Conservation (phyloP, 2,797 vertebrate genomes). For the Bufotes viridis region DNA sequence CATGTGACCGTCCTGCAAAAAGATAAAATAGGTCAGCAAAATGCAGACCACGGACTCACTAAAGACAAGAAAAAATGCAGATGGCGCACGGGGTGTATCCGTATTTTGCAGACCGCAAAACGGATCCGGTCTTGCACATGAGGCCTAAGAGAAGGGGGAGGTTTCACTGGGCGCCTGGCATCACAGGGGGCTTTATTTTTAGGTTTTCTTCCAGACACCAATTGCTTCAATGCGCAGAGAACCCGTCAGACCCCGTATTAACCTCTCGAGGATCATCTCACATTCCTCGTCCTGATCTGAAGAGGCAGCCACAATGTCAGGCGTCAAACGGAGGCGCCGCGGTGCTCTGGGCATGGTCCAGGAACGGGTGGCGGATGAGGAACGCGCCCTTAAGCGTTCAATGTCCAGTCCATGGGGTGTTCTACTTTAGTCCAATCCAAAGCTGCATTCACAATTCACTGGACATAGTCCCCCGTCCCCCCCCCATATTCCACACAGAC, state of each 20-base stretch:
- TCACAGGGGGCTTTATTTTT: background rate
- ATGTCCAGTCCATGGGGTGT: too few species aligned
- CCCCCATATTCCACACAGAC: too few species aligned
- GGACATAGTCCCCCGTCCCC: too few species aligned
- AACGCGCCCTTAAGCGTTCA: background rate
- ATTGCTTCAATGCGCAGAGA: background rate
- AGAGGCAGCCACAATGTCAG: background rate
- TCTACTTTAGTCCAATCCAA: too few species aligned
- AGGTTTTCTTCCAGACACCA: background rate
- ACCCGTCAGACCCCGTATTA: constrained; percentile 14
- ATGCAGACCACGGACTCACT: too few species aligned
- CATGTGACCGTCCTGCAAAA: too few species aligned
- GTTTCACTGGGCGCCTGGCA: background rate
- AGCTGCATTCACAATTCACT: too few species aligned
- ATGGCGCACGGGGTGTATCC: too few species aligned
- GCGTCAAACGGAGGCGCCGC: background rate
- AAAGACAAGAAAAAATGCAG: too few species aligned
- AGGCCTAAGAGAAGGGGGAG: background rate
- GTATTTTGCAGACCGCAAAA: too few species aligned
- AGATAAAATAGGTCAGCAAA: too few species aligned
- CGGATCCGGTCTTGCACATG: too few species aligned
- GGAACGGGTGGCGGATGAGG: background rate
- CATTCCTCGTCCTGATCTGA: background rate
- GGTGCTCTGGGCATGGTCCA: background rate
- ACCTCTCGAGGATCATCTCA: background rate